Evolutionary conservation across 2,113 vertebrate genomes (phyloP), one percentile per base, ranked within the genome.

Genomic region (Pogona vitticeps): DNA sequence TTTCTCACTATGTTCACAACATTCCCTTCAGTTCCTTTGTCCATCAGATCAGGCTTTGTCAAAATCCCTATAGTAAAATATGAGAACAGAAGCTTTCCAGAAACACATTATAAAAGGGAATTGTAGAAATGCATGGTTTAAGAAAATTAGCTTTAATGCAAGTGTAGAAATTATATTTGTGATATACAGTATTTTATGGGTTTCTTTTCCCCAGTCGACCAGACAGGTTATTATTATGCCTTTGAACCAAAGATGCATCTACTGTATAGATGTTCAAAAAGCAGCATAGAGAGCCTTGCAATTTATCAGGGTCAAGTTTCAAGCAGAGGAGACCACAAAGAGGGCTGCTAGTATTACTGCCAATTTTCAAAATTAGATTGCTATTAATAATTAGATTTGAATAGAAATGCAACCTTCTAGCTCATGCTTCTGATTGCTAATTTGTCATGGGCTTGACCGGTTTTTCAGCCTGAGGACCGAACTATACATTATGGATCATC

Each of bases 11-110:
- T 93, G 0, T 97, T 96, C 1, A 98, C 1, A 0, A 98, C 87
- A 0, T 90, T 76, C 0, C 94, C 90, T 28, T 99, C 98, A 0
- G 98, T 97, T 33, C 98, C 98, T 91, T 72, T 97, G 92, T 99
- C 98, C 85, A 98, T 94, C 86, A 98, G 95, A 88, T 99, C 98
- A 0, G 98, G 98, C 88, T 99, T 99, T 0, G 98, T 99, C 89
- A 99, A 92, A 88, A 99, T 97, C 8, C 98, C 98, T 99, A 90
- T 0, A 38, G 90, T 78, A 70, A 88, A 46, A 86, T 28, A 61
- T 80, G 67, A 38, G 38, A 38, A 58, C 20, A 84, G 80, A 88
- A 1, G 31, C 3, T 86, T 63, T 77, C 13, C 17, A 52, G 0
- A 0, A 28, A 13, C 0, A 0, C 65, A 72, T 12, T 20, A 10